phyloP scores from a whole-genome alignment of 1,140 invertebrate genomes.

The Ladona fulva region DNA sequence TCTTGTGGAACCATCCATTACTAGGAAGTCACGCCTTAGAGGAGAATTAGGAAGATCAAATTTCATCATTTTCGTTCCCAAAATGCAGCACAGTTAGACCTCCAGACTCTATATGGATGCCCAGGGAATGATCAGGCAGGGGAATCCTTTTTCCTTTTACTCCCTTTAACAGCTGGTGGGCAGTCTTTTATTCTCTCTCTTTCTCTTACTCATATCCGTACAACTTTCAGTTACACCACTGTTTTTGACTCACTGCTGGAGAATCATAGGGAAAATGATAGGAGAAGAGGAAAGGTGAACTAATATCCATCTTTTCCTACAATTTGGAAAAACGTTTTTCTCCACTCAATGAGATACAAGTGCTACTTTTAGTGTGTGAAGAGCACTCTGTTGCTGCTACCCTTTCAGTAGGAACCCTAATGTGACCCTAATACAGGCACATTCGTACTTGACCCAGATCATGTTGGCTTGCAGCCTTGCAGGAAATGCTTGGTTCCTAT shows the following conservation, averaged over 20 bases:
- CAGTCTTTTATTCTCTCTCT: conserved; percentile 1
- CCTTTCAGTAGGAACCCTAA: neutral
- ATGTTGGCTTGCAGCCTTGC: neutral
- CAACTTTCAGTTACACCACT: neutral
- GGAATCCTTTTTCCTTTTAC: neutral
- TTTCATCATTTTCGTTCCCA: neutral
- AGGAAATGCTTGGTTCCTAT: conserved; percentile 1
- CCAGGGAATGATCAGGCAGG: neutral
- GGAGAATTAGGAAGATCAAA: neutral
- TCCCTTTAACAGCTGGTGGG: neutral
- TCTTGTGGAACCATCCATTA: neutral
- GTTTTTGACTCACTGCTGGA: neutral
- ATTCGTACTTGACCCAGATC: neutral
- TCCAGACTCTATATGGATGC: neutral
- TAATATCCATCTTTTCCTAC: neutral
- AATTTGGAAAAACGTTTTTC: too few species aligned
- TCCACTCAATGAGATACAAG: too few species aligned
- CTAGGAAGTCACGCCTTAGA: neutral
- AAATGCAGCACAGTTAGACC: neutral
- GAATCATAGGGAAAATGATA: neutral
- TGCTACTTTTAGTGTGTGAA: too few species aligned
- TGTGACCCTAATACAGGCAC: neutral
- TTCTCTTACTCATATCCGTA: neutral
- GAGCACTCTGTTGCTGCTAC: neutral
- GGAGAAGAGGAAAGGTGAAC: neutral